Evolutionary conservation across 2,888 invertebrate genomes (phyloP).

Genomic region (Polia nebulosa): DNA sequence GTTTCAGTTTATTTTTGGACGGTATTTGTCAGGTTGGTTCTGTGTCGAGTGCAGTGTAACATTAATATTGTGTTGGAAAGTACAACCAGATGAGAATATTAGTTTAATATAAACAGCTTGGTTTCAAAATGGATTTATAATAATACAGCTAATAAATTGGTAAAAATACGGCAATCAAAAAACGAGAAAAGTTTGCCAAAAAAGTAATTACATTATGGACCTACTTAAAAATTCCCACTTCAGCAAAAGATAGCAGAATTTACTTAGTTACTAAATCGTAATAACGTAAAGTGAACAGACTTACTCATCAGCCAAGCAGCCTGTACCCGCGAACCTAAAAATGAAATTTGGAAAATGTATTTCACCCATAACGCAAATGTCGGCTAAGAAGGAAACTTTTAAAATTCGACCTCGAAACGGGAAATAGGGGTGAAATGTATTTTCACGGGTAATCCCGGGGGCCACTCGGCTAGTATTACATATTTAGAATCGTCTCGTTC

Average conservation of each 20-base stretch:
- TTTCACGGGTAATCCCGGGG: slow-evolving; percentile 62
- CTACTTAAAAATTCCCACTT: slow-evolving; percentile 35
- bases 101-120: background rate
- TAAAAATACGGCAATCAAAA: slow-evolving; percentile 18
- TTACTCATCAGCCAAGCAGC: slow-evolving; percentile 57
- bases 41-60: background rate
- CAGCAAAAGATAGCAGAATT: slow-evolving; percentile 46
- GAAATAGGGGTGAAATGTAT: slow-evolving; percentile 65
- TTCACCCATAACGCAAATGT: slow-evolving; percentile 64
- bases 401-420: slow-evolving; percentile 65
- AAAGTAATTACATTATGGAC: slow-evolving; percentile 44
- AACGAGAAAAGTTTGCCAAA: slow-evolving; percentile 24
- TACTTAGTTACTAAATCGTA: slow-evolving; percentile 60
- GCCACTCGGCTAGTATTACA: slow-evolving; percentile 60
- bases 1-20: slow-evolving; percentile 15
- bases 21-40: slow-evolving; percentile 3
- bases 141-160: slow-evolving; percentile 4
- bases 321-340: slow-evolving; percentile 51
- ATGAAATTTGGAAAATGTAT: slow-evolving; percentile 65
- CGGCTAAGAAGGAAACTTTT: slow-evolving; percentile 61
- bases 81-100: background rate
- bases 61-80: background rate
- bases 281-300: slow-evolving; percentile 61
- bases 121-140: background rate
- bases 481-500: slow-evolving; percentile 61